These are phyloP conservation scores for Fragariocoptes setiger DNA, from an alignment of 1,140 invertebrate genomes.

Conservation along the genomic window DNA sequence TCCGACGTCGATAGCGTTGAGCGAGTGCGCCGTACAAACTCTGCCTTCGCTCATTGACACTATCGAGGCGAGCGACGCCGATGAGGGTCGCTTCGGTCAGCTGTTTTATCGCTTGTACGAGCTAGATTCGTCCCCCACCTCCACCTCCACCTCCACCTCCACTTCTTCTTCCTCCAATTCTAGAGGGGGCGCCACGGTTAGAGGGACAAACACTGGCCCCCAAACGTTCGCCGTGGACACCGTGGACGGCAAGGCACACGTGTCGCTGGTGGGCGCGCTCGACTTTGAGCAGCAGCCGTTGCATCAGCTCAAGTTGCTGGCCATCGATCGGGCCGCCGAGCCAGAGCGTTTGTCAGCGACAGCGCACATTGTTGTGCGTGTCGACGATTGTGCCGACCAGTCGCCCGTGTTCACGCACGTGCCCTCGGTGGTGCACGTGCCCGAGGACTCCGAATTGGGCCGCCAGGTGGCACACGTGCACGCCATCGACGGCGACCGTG, in stretches of 20 bases:
- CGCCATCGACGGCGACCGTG: constrained; percentile 62
- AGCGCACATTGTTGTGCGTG: constrained; percentile 50
- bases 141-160: background rate
- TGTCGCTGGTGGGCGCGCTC: constrained; percentile 35
- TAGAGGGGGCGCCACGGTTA: too few relatives aligned
- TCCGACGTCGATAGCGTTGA: constrained; percentile 32
- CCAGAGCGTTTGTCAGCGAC: constrained; percentile 35
- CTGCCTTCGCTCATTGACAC: constrained; percentile 29
- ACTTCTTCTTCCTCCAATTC: background rate
- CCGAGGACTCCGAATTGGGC: constrained; percentile 45
- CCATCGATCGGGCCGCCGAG: constrained; percentile 21
- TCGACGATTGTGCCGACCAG: constrained; percentile 59
- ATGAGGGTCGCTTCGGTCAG: constrained; percentile 67
- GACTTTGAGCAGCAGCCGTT: constrained; percentile 62
- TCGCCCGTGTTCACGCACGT: constrained; percentile 59
- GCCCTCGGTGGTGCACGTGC: constrained; percentile 47
- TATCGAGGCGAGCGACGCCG: constrained; percentile 51
- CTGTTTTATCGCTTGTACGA: constrained; percentile 19
- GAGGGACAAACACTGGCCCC: too few relatives aligned
- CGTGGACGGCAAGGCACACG: constrained; percentile 49
- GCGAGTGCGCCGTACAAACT: constrained; percentile 26
- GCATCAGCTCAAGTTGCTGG: constrained; percentile 50
- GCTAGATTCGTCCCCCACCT: background rate
- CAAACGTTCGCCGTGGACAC: constrained; percentile 43
- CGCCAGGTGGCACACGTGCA: constrained; percentile 37